Evolutionary conservation across 64 coral and sea anemone species (phyloP).

Genomic region (Catalaphyllia jardinei): DNA sequence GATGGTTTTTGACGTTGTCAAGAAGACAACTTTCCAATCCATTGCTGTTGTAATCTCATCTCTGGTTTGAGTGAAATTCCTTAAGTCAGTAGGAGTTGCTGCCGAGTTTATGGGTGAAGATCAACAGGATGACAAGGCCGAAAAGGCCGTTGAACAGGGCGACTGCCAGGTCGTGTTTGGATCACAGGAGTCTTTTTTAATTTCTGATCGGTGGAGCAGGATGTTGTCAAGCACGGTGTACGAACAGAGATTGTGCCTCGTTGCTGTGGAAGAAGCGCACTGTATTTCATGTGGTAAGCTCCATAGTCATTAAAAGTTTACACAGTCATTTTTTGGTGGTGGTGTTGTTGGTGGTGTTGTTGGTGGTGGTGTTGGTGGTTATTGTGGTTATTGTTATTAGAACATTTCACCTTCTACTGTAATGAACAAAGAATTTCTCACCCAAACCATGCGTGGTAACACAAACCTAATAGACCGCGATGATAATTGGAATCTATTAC

Average conservation of each 20-base stretch:
- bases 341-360: too few relatives aligned
- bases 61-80: constrained; percentile 12
- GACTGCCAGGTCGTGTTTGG: neutral
- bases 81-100: constrained; percentile 38
- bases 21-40: constrained; percentile 1
- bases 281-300: neutral
- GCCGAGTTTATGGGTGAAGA: constrained; percentile 54
- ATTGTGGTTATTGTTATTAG: too few relatives aligned
- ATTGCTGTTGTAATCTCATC: constrained; percentile 33
- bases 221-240: neutral
- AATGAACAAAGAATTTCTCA: too few relatives aligned
- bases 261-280: constrained; percentile 9
- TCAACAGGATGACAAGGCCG: neutral
- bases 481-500: too few relatives aligned
- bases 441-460: too few relatives aligned
- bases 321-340: too few relatives aligned
- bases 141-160: neutral
- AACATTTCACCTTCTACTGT: too few relatives aligned
- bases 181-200: constrained; percentile 5
- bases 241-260: neutral
- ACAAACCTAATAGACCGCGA: too few relatives aligned
- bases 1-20: constrained; percentile 21
- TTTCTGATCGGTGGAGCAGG: neutral
- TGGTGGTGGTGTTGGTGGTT: too few relatives aligned
- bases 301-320: too few relatives aligned